Evolutionary conservation across 1,140 invertebrate genomes (phyloP), one percentile per base, ranked within the genome.

Genomic region (Oryzaephilus surinamensis): DNA sequence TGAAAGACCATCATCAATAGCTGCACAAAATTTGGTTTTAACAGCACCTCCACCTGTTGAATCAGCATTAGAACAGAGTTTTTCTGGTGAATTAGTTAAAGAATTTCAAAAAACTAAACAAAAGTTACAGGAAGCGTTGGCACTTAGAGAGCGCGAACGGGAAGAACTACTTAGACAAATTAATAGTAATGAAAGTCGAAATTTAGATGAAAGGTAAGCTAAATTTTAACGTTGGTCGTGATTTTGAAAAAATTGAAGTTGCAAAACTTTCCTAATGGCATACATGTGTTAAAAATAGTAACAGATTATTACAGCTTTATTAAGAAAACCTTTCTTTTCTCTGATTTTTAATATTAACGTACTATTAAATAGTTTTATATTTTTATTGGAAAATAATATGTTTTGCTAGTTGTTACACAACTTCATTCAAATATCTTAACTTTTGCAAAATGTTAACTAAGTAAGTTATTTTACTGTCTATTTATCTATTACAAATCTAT

Each of bases 71-170:
- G 74, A 77, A 35, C 73, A 73, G 16, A 73, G 72, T 52, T 78
- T 71, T 48, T 69, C 72, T 46, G 72, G 79, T 12, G 79, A 81
- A 51, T 52, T 83, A 13, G 65, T 81, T 15, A 80, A 79, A 43
- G 79, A 83, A 51, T 82, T 77, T 51, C 79, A 82, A 47, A 76
- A 75, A 30, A 76, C 79, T 46, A 81, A 81, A 48, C 77, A 79
- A 46, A 69, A 67, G 45, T 57, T 77, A 34, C 76, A 77, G 55
- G 77, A 79, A 52, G 71, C 72, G 36, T 69, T 77, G 55, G 72
- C 73, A 16, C 51, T 72, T 51, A 67, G 73, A 57, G 76, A 70
- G 45, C 66, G 66, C 48, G 75, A 72, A 51, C 60, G 67, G 31
- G 69, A 71, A 46, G 70, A 69, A 57, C 63, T 71, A 30, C 60